A percentile compares a stretch with the other conserved stretches of the same genome.
Conservation (phyloP, 1,140 invertebrate species). For the Dendrolimus punctatus region DNA sequence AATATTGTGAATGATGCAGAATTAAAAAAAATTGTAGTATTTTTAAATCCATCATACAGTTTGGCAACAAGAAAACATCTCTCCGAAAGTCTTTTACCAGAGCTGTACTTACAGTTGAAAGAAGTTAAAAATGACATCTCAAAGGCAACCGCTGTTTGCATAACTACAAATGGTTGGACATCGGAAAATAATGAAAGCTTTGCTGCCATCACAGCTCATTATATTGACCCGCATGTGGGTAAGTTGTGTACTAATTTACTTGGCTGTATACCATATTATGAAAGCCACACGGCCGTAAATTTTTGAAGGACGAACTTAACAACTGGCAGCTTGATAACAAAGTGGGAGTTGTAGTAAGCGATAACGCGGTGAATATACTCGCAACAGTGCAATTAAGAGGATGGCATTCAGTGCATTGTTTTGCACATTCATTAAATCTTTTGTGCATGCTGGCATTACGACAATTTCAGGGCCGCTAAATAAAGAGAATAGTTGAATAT, state of each 20-base stretch:
- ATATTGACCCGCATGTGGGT: background rate
- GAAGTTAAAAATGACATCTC: conserved; percentile 4
- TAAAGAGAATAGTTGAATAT: too few relatives aligned
- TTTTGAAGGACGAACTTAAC: too few relatives aligned
- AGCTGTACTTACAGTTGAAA: conserved; percentile 2
- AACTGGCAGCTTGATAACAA: too few relatives aligned
- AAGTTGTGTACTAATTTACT: conserved; percentile 9
- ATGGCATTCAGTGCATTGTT: too few relatives aligned
- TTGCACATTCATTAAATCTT: too few relatives aligned
- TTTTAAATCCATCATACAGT: conserved; percentile 7
- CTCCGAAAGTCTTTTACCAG: conserved; percentile 5
- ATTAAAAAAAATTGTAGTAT: conserved; percentile 5
- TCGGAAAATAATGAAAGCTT: conserved; percentile 2
- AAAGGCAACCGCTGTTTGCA: conserved; percentile 1
- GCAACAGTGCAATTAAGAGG: too few relatives aligned
- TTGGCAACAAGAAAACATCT: conserved; percentile 5
- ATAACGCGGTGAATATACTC: too few relatives aligned
- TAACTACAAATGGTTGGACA: background rate
- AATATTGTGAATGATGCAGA: conserved; percentile 4
- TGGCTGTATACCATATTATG: conserved; percentile 7
- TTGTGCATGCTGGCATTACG: too few relatives aligned
- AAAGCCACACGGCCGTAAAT: too few relatives aligned
- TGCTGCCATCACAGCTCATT: background rate
- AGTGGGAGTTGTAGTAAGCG: too few relatives aligned
- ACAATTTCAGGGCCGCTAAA: too few relatives aligned